A percentile compares a stretch with the other conserved stretches of the same genome.
Evolutionary conservation across 2,797 vertebrate genomes (phyloP).

Genomic region (Paguma larvata): DNA sequence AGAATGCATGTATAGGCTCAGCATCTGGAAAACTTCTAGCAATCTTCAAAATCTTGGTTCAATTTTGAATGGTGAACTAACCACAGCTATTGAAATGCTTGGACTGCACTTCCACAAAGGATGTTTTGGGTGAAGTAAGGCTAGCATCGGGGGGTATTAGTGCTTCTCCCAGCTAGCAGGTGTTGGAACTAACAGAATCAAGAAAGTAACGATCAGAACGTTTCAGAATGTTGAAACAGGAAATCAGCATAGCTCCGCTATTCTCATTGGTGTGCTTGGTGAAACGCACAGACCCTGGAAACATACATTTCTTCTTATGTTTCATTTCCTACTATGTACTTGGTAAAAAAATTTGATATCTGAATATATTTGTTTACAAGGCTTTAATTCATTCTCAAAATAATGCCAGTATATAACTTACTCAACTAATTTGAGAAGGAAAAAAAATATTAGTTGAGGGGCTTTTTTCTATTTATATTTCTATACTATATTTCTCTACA

Average conservation of each 20-base stretch:
- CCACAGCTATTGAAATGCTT: constrained; percentile 85
- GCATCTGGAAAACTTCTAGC: constrained; percentile 79
- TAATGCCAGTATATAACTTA: constrained; percentile 22
- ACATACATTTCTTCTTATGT: background rate
- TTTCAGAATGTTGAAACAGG: constrained; percentile 48
- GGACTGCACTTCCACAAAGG: constrained; percentile 80
- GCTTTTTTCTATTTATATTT: background rate
- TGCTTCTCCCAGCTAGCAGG: constrained; percentile 78
- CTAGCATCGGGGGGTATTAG: constrained; percentile 76
- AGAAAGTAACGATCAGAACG: background rate
- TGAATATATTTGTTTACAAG: background rate
- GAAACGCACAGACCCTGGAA: constrained; percentile 30
- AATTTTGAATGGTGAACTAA: constrained; percentile 80
- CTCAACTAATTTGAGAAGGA: constrained; percentile 21
- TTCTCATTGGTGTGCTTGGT: constrained; percentile 26
- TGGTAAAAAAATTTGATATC: background rate
- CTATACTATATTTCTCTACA: background rate
- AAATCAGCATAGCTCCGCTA: background rate
- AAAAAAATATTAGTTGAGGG: background rate
- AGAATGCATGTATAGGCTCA: constrained; percentile 69
- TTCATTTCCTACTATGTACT: background rate
- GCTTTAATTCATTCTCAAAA: constrained; percentile 49
- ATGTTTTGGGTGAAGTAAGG: constrained; percentile 81
- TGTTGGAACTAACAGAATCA: constrained; percentile 81
- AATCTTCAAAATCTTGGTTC: constrained; percentile 81